A percentile compares a stretch with the other conserved stretches of the same genome.
Evolutionary conservation across 2,888 invertebrate genomes (phyloP).

Genomic region (Theretra japonica): DNA sequence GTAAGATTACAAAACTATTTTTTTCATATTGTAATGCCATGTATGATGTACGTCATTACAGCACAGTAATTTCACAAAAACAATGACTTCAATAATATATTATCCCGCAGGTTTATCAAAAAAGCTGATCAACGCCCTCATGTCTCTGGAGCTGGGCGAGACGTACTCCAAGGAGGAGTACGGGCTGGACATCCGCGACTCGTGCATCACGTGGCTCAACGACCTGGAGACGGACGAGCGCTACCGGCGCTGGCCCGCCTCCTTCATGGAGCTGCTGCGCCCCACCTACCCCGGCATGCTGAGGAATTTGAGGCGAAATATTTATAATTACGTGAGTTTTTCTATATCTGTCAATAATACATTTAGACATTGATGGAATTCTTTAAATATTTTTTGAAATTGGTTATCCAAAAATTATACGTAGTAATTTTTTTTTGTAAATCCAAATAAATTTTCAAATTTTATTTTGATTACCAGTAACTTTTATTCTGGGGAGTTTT

Average conservation of each 20-base stretch:
- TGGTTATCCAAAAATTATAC: no score
- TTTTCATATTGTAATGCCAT: no score
- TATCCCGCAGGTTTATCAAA: constrained; percentile 84
- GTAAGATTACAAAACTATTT: no score
- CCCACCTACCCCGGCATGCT: constrained; percentile 99
- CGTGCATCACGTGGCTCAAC: constrained; percentile 97
- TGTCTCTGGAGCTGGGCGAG: constrained; percentile 89
- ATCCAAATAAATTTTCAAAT: no score
- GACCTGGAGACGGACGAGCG: constrained; percentile 96
- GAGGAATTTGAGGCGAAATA: constrained; percentile 92
- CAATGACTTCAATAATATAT: not conserved
- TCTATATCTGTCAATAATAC: no score
- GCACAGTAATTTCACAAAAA: no score
- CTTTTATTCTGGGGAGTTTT: no score
- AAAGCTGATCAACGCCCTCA: constrained; percentile 85
- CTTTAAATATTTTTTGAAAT: no score
- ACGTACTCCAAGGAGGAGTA: constrained; percentile 88
- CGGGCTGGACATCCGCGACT: constrained; percentile 97
- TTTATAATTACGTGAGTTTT: constrained; percentile 90
- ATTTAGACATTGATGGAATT: no score
- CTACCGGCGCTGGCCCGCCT: constrained; percentile 95
- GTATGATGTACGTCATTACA: no score
- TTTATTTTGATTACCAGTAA: no score
- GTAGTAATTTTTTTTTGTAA: no score
- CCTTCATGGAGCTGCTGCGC: constrained; percentile 94